Percentiles rank a stretch among this genome's conserved stretches.
Conservation (phyloP, 2,113 vertebrate genomes). For the Platycercus adscitus region DNA sequence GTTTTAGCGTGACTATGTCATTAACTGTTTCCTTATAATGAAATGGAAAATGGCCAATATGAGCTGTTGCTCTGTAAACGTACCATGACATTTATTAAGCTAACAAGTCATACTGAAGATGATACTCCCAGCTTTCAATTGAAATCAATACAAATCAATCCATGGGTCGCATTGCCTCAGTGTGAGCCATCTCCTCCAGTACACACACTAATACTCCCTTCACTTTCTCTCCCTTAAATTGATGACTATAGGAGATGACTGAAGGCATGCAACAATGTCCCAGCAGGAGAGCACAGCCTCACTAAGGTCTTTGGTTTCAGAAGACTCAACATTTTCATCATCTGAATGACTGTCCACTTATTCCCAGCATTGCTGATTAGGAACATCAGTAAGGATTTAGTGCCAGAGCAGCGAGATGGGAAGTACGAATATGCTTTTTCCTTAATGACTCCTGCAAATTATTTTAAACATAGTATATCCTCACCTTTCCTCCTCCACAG, state of each 20-base stretch:
- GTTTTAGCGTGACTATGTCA: neutral
- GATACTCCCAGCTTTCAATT: neutral
- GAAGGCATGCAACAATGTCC: conserved; percentile 7
- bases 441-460: neutral
- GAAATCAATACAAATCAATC: neutral
- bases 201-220: neutral
- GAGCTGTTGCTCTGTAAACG: neutral
- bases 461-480: neutral
- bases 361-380: neutral
- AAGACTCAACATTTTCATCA: neutral
- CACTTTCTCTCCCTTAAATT: neutral
- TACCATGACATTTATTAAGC: neutral
- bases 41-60: neutral
- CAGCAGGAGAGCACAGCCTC: neutral
- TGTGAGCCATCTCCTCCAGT: neutral
- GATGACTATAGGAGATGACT: neutral
- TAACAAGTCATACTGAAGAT: neutral
- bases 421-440: neutral
- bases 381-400: conserved; percentile 12
- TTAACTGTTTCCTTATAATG: neutral
- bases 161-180: neutral
- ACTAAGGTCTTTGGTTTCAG: neutral
- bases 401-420: neutral
- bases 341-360: neutral
- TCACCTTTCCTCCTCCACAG: neutral